Conservation (phyloP, 2,113 vertebrate genomes). For the Menidia beryllina region DNA sequence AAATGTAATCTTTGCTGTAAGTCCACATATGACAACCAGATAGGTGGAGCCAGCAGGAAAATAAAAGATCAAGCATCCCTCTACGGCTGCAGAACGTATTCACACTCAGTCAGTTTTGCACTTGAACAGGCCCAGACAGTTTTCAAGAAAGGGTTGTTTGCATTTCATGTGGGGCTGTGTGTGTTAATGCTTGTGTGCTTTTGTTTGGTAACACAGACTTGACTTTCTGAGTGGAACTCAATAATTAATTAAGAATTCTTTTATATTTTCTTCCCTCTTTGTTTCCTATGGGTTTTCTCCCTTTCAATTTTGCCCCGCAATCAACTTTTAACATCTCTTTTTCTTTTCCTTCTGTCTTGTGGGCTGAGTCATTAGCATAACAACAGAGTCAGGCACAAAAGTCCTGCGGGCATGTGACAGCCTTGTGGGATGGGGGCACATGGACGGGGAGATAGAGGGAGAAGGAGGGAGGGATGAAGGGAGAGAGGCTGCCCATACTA, state of each 20-base stretch:
- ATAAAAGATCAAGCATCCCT: conserved; percentile 23
- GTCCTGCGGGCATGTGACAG: conserved; percentile 85
- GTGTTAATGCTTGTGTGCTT: conserved; percentile 33
- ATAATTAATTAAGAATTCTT: conserved; percentile 78
- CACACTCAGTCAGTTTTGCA: conserved; percentile 50
- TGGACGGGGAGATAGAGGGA: conserved; percentile 53
- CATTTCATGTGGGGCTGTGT: conserved; percentile 31
- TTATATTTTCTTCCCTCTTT: conserved; percentile 84
- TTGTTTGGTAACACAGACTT: conserved; percentile 69
- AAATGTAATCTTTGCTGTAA: conserved; percentile 61
- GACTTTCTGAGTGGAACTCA: conserved; percentile 74
- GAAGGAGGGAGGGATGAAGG: conserved; percentile 6
- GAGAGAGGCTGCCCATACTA: conserved; percentile 69
- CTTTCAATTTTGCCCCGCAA: conserved; percentile 80
- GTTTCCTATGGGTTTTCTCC: conserved; percentile 79
- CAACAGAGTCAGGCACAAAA: conserved; percentile 85
- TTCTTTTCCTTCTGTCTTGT: conserved; percentile 59
- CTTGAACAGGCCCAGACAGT: conserved; percentile 34
- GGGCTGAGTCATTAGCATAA: conserved; percentile 85
- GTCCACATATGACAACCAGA: conserved; percentile 35
- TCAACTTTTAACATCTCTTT: conserved; percentile 89
- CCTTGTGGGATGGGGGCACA: conserved; percentile 62
- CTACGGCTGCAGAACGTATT: conserved; percentile 37
- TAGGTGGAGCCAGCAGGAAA: conserved; percentile 30
- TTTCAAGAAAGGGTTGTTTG: conserved; percentile 40